These are phyloP conservation scores for Eulimnadia texana DNA, from an alignment of 1,140 invertebrate genomes.

Conservation along the genomic window DNA sequence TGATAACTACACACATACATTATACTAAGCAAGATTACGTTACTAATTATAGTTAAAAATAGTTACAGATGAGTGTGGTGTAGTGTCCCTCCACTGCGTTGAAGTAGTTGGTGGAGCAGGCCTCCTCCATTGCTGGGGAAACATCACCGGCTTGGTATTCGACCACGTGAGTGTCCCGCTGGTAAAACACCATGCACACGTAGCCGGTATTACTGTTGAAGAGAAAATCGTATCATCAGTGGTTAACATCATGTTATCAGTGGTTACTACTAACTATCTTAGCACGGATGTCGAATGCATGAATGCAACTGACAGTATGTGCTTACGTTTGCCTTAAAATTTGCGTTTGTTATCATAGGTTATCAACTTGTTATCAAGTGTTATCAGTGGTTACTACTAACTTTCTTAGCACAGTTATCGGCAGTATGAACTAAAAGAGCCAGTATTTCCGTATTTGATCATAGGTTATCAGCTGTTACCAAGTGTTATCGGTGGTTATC, in stretches of 20 bases:
- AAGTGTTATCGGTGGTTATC: conserved; percentile 1
- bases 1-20: too few species aligned
- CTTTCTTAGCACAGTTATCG: background rate
- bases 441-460: too few species aligned
- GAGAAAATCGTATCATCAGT: conserved; percentile 19
- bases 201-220: conserved; percentile 62
- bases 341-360: background rate
- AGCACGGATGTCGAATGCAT: background rate
- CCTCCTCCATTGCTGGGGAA: conserved; percentile 21
- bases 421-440: background rate
- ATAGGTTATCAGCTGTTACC: too few species aligned
- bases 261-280: conserved; percentile 1
- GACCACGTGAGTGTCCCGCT: conserved; percentile 59
- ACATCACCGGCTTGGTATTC: conserved; percentile 47
- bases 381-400: background rate
- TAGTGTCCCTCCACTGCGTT: conserved; percentile 18
- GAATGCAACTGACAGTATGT: too few species aligned
- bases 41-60: background rate
- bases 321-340: background rate
- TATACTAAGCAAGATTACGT: too few species aligned
- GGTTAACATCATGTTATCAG: conserved; percentile 5
- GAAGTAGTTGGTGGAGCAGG: conserved; percentile 22
- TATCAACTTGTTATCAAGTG: too few species aligned
- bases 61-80: conserved; percentile 21
- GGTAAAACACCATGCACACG: conserved; percentile 67